Evolutionary conservation across 2,797 vertebrate genomes (phyloP).

Genomic region (Lagorchestes hirsutus): DNA sequence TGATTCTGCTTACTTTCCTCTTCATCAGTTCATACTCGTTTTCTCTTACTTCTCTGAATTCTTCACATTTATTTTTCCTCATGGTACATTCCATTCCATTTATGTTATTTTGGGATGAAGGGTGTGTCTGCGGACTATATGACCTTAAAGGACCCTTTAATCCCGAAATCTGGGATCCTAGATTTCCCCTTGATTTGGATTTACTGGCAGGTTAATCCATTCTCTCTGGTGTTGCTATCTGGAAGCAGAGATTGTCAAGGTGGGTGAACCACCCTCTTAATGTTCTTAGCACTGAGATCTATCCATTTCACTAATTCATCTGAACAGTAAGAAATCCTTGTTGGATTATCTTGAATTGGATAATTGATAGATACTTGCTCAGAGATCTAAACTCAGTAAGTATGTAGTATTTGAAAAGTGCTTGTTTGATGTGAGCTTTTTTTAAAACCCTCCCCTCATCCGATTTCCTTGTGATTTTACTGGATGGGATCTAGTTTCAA

Average conservation of each 20-base stretch:
- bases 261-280: neutral
- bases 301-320: neutral
- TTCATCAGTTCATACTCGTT: neutral
- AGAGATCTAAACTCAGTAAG: neutral
- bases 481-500: neutral
- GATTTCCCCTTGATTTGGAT: neutral
- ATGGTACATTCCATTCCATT: neutral
- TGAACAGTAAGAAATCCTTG: neutral
- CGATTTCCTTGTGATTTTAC: conserved; percentile 26
- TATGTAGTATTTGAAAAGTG: neutral
- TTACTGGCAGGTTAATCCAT: neutral
- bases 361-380: neutral
- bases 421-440: conserved; percentile 24
- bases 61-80: neutral
- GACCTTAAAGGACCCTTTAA: neutral
- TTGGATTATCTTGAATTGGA: neutral
- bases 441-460: neutral
- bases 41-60: neutral
- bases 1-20: neutral
- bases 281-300: neutral
- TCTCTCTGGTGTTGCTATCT: neutral
- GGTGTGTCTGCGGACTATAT: neutral
- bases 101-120: neutral
- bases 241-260: neutral
- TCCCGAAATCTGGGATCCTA: neutral